Conservation (phyloP, 64 coral and sea anemone species). For the Montipora sp. region DNA sequence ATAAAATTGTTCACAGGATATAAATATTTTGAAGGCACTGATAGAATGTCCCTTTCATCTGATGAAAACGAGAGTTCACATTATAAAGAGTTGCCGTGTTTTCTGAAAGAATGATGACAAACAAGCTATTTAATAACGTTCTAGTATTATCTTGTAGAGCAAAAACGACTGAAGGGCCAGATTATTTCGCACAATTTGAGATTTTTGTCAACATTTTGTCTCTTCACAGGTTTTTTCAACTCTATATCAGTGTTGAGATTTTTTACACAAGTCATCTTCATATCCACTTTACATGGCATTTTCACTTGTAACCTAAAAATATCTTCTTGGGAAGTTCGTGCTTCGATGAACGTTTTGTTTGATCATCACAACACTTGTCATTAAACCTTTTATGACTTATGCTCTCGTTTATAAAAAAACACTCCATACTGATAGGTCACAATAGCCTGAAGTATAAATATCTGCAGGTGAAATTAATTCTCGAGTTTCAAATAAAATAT, state of each 20-base stretch:
- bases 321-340: not conserved
- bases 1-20: not conserved
- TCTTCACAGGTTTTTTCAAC: not conserved
- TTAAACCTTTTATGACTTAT: not conserved
- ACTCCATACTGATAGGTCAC: not conserved
- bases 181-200: not conserved
- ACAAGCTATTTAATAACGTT: not conserved
- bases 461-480: not conserved
- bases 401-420: not conserved
- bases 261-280: slow-evolving; percentile 13
- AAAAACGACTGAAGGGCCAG: not conserved
- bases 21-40: not conserved
- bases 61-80: not conserved
- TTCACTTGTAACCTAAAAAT: not conserved
- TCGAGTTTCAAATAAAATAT: not conserved
- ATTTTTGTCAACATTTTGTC: slow-evolving; percentile 26
- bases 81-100: not conserved
- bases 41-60: not conserved
- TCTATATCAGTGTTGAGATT: not conserved
- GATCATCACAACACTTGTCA: not conserved
- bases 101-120: not conserved
- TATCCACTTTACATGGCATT: not conserved
- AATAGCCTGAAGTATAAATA: not conserved
- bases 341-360: slow-evolving; percentile 2
- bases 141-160: not conserved